Base-by-base conservation (phyloP, 1,140 invertebrate genomes). In the Eulimnadia texana region DNA sequence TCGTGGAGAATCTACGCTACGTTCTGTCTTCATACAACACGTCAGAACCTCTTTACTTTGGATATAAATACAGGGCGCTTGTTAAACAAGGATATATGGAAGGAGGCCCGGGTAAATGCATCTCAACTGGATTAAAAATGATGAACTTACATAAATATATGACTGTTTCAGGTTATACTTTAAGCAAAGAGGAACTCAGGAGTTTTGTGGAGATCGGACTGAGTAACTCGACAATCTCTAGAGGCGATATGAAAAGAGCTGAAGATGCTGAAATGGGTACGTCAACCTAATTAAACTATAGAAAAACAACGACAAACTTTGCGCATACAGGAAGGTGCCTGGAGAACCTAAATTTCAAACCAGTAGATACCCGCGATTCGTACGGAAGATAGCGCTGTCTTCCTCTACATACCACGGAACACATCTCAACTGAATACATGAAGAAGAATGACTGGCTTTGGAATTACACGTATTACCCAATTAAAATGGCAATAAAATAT, bases 1-100 rank as follows among this genome's bases (percentile, higher is more conserved):
- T 95, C 60, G 80, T 95, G 2, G 92, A 96, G 73, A 96, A 95
- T 74, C 75, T 96, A 42, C 78, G 92, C 29, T 91, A 88, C 68
- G 88, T 96, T 84, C 71, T 96, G 19, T 80, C 83, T 23, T 77
- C 82, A 1, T 82, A 90, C 66, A 81, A 81, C 67, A 72, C 82
- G 3, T 76, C 76, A 1, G 80, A 84, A 1, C 84, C 90, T 0
- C 76, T 93, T 0, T 93, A 93, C 70, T 93, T 93, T 69, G 92
- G 92, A 0, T 92, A 89, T 68, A 78, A 85, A 42, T 94, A 94
- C 70, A 92, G 92, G 68, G 88, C 86, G 0, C 91, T 84, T 66
- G 86, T 90, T 0, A 83, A 84, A 64, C 82, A 92, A 74, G 92
- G 93, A 0, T 96, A 96, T 71, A 94, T 95, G 90, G 93, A 89